phyloP scores from a whole-genome alignment of 92 coral and sea anemone genomes.

The Palythoa grandiflora region DNA sequence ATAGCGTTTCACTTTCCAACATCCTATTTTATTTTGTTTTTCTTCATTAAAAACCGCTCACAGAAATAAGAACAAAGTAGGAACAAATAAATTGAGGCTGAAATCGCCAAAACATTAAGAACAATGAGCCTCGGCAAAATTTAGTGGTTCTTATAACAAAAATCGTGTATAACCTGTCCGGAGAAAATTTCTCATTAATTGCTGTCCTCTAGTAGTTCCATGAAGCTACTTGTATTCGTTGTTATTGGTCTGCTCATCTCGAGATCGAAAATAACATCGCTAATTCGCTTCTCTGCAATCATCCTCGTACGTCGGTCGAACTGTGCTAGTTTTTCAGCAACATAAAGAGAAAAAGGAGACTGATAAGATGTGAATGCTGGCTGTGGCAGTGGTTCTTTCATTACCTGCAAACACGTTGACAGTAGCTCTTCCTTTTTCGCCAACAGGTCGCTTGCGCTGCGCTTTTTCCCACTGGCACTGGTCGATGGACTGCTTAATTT shows the following conservation, averaged over 20 bases:
- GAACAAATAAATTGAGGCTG: too few relatives aligned
- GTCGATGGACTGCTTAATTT: neutral
- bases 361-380: constrained; percentile 33
- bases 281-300: constrained; percentile 57
- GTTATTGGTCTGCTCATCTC: constrained; percentile 42
- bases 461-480: neutral
- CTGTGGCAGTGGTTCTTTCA: constrained; percentile 61
- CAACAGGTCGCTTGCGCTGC: neutral
- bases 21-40: too few relatives aligned
- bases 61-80: too few relatives aligned
- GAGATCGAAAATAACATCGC: constrained; percentile 58
- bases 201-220: constrained; percentile 6
- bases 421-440: constrained; percentile 45
- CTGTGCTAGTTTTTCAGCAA: constrained; percentile 53
- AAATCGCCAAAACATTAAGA: too few relatives aligned
- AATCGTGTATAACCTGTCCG: neutral
- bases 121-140: too few relatives aligned
- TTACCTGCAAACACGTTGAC: constrained; percentile 61
- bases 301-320: constrained; percentile 59
- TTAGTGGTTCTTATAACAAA: too few relatives aligned
- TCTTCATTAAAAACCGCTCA: too few relatives aligned
- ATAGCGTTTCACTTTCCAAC: too few relatives aligned
- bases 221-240: constrained; percentile 9
- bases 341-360: constrained; percentile 20
- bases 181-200: neutral